phyloP scores from a whole-genome alignment of 2,888 invertebrate genomes.

The Stenodema calcarata region DNA sequence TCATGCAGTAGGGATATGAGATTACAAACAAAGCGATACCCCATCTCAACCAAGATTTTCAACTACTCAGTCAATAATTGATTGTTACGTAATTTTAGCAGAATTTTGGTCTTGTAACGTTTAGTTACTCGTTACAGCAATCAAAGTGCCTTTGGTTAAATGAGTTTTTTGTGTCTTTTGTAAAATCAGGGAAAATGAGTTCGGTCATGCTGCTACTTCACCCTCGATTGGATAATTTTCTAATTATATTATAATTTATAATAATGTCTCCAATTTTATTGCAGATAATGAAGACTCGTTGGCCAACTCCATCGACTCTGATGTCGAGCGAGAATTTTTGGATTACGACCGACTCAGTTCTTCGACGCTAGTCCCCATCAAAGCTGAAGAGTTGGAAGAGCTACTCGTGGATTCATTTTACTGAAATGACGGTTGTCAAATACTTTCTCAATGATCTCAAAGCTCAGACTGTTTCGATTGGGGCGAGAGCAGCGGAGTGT shows the following conservation, averaged over 20 bases:
- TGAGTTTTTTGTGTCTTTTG: too few relatives aligned
- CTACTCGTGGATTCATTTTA: not conserved
- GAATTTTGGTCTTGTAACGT: too few relatives aligned
- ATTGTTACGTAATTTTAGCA: too few relatives aligned
- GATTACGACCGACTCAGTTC: constrained; percentile 13
- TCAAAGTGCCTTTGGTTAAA: too few relatives aligned
- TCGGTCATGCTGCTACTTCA: too few relatives aligned
- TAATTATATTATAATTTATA: not conserved
- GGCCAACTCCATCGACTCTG: constrained; percentile 42
- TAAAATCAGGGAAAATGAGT: too few relatives aligned
- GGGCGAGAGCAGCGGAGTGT: not conserved
- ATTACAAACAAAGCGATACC: too few relatives aligned
- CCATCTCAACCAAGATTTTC: too few relatives aligned
- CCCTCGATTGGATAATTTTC: too few relatives aligned
- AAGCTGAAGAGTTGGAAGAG: constrained; percentile 14
- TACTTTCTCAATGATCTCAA: not conserved
- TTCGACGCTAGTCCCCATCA: not conserved
- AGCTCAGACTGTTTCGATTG: not conserved
- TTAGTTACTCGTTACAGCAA: too few relatives aligned
- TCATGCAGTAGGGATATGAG: too few relatives aligned
- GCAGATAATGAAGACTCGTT: constrained; percentile 34
- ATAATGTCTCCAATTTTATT: not conserved
- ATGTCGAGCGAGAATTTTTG: constrained; percentile 51
- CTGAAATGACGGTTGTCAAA: not conserved
- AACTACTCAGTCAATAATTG: too few relatives aligned